Evolutionary conservation across 2,797 vertebrate genomes (phyloP).

Genomic region (Urophycis tenuis): DNA sequence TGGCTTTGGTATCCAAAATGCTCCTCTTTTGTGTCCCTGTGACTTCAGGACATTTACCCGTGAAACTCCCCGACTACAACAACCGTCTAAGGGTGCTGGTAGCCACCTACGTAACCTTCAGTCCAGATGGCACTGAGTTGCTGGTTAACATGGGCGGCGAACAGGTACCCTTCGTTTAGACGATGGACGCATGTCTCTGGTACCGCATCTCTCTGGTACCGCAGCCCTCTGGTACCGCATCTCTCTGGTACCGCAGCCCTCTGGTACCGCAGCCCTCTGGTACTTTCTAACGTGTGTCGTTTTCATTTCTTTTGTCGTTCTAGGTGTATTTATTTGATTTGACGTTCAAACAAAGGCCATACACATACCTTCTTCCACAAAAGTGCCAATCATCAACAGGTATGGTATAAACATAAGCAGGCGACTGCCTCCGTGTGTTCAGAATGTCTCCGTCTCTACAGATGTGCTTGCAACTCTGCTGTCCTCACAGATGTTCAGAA

Average conservation of each 20-base stretch:
- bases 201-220: too few relatives aligned
- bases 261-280: not conserved
- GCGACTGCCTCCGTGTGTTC: not conserved
- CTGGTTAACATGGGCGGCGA: constrained; percentile 99
- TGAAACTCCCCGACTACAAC: constrained; percentile 94
- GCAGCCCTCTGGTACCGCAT: not conserved
- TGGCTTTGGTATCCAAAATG: not conserved
- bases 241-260: too few relatives aligned
- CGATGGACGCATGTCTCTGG: not conserved
- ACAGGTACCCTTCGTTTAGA: constrained; percentile 72
- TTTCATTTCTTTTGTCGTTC: constrained; percentile 5
- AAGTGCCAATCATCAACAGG: constrained; percentile 85
- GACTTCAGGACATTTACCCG: constrained; percentile 84
- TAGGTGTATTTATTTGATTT: constrained; percentile 98
- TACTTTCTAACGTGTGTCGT: not conserved
- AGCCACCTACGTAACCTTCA: constrained; percentile 96
- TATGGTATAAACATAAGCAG: constrained; percentile 34
- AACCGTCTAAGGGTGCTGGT: constrained; percentile 92
- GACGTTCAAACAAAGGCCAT: constrained; percentile 92
- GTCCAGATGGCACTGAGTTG: constrained; percentile 94
- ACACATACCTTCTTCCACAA: constrained; percentile 91
- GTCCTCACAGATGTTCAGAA: constrained; percentile 81
- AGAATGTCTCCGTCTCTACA: not conserved
- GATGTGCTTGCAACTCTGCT: constrained; percentile 5
- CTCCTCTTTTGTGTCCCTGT: constrained; percentile 11